A percentile compares a stretch with the other conserved stretches of the same genome.
These are phyloP conservation scores for Dendrocopos noguchii DNA, from an alignment of 2,113 vertebrate genomes.

Conservation along the genomic window DNA sequence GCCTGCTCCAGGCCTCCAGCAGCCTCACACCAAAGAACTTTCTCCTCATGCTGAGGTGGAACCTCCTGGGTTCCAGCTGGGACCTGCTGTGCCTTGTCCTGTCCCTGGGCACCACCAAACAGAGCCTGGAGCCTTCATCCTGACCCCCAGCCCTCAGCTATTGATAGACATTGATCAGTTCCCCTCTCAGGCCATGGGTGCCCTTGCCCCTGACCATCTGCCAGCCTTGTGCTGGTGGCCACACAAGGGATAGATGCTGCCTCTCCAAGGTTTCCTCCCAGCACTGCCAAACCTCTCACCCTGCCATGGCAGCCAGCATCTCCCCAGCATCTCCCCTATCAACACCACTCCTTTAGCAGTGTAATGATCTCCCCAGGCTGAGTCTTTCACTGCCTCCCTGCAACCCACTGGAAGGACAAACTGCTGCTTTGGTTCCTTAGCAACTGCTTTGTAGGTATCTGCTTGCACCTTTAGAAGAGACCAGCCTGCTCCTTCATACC, in stretches of 20 bases:
- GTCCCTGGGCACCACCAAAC: too few species aligned
- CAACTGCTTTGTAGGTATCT: not conserved
- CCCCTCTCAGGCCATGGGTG: too few species aligned
- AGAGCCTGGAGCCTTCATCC: too few species aligned
- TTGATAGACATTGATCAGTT: too few species aligned
- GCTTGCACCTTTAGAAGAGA: not conserved
- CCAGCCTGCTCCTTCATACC: not conserved
- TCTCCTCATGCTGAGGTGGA: too few species aligned
- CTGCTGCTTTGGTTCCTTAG: constrained; percentile 14
- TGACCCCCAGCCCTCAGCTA: too few species aligned
- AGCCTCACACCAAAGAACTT: too few species aligned
- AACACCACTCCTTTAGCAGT: not conserved
- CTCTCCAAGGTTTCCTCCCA: not conserved
- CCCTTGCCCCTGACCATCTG: not conserved
- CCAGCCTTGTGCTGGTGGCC: rapidly evolving
- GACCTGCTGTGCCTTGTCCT: too few species aligned
- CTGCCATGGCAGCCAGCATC: constrained; percentile 27
- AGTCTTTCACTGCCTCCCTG: not conserved
- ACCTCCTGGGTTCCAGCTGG: too few species aligned
- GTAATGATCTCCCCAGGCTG: constrained; percentile 23
- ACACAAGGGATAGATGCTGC: rapidly evolving
- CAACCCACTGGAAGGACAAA: constrained; percentile 28
- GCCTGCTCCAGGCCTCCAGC: too few species aligned
- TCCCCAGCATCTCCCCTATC: constrained; percentile 37
- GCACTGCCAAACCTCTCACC: not conserved